Base-by-base conservation (phyloP, 1,140 invertebrate genomes). In the Drosophila mayri region DNA sequence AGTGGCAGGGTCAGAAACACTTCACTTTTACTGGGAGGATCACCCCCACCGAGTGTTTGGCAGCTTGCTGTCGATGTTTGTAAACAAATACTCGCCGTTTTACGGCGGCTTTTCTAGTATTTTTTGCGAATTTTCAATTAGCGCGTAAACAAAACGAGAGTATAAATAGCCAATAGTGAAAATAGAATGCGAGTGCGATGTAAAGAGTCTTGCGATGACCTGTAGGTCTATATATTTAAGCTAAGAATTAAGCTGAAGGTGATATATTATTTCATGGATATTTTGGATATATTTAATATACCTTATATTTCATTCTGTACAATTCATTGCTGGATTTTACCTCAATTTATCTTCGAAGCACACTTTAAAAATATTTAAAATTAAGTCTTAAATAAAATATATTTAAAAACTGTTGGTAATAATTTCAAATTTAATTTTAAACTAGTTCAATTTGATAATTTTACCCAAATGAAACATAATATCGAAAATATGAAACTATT, bases 71-170 rank as follows among this genome's bases (percentile, higher is more conserved):
- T 41, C 22, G 7, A 4, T 72, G 38, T 66, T 72, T 79, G 61
- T 80, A 87, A 88, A 87, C 79, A 80, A 54, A 72, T 30, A 40
- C 35, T 22, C 32, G 37, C 14, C 38, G 47, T 65, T 46, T 28
- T 37, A 55, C 40, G 62, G 55, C 32, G 9, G n/a, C 6, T 37
- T 22, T 62, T 77, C 38, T 40, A 76, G 74, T 70, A 76, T 65
- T 61, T 43, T 68, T 68, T 77, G 75, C 57, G 20, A 77, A 41
- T 76, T 68, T 76, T 67, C 73, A 67, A 67, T 67, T 76, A 76
- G 74, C 57, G 44, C 60, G 49, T 63, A 66, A 78, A 41, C 57
- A 68, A 82, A 87, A 59, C 61, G 30, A 54, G 52, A 52, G 62
- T 72, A 64, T 74, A 78, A 61, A 70, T 54, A 64, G 40, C 28